Conservation (phyloP, 2,888 invertebrate genomes). For the Amblyjoppa fuscipennis region DNA sequence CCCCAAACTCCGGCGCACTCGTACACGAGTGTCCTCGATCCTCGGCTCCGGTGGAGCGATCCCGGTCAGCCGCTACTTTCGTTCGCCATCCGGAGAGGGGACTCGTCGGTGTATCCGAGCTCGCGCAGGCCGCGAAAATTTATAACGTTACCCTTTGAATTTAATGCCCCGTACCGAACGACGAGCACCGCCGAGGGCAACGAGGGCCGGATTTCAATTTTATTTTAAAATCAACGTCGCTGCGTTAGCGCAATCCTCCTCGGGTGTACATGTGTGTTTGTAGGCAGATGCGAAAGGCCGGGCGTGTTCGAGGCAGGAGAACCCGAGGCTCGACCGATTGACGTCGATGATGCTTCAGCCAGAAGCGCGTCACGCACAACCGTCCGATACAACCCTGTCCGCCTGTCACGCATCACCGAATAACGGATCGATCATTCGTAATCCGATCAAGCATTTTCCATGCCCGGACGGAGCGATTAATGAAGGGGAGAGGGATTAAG, state of each 20-base stretch:
- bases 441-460: constrained; percentile 55
- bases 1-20: neutral
- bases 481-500: constrained; percentile 2
- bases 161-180: constrained; percentile 63
- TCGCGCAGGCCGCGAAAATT: constrained; percentile 66
- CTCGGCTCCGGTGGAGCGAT: constrained; percentile 25
- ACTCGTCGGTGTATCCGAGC: constrained; percentile 32
- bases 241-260: constrained; percentile 29
- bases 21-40: constrained; percentile 39
- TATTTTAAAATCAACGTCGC: constrained; percentile 66
- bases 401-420: constrained; percentile 40
- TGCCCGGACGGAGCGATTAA: constrained; percentile 22
- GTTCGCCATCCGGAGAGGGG: constrained; percentile 26
- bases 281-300: neutral
- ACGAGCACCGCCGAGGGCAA: constrained; percentile 35
- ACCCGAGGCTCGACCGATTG: constrained; percentile 11
- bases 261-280: neutral
- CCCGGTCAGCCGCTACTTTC: constrained; percentile 53
- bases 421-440: constrained; percentile 53
- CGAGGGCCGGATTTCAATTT: constrained; percentile 73
- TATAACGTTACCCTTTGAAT: constrained; percentile 73
- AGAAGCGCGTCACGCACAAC: constrained; percentile 24
- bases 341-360: constrained; percentile 37
- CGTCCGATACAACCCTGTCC: constrained; percentile 30
- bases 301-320: neutral